Evolutionary conservation across 2,797 vertebrate species (phyloP).

Genomic region (Hoplostethus atlanticus): DNA sequence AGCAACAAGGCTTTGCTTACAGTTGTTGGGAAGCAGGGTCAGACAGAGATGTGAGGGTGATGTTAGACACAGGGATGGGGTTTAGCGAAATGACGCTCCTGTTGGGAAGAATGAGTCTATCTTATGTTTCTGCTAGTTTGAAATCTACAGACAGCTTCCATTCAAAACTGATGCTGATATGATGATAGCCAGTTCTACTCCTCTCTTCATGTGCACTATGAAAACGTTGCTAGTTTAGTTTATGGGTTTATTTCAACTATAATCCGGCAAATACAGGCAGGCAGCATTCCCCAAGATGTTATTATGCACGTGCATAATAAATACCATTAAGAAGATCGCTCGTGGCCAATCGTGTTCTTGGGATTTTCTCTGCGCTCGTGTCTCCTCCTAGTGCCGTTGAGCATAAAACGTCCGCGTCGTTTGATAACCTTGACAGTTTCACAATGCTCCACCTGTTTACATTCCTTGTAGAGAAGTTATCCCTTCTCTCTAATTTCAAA

Average conservation of each 20-base stretch:
- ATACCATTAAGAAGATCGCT: not conserved
- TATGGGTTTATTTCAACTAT: too few species aligned
- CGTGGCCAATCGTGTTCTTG: slow-evolving; percentile 61
- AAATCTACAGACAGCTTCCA: too few species aligned
- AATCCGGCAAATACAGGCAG: not conserved
- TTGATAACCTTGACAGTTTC: not conserved
- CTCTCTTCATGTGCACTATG: not conserved
- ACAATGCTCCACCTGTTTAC: slow-evolving; percentile 84
- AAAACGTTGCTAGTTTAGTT: not conserved
- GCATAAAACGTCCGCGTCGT: slow-evolving; percentile 69
- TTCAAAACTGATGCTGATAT: not conserved
- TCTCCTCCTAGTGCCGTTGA: slow-evolving; percentile 56
- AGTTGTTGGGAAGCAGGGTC: too few species aligned
- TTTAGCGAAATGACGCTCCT: too few species aligned
- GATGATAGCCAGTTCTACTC: too few species aligned
- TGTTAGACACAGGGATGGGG: too few species aligned
- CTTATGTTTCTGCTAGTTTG: too few species aligned
- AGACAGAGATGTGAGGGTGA: too few species aligned
- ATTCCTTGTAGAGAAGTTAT: slow-evolving; percentile 86
- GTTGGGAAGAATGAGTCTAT: too few species aligned
- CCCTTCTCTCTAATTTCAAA: slow-evolving; percentile 84
- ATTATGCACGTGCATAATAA: slow-evolving; percentile 40
- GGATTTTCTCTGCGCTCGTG: slow-evolving; percentile 16
- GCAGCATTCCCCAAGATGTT: not conserved
- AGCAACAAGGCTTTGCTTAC: not conserved